phyloP scores from a whole-genome alignment of 2,888 invertebrate genomes.

The Pasiphila rectangulata region DNA sequence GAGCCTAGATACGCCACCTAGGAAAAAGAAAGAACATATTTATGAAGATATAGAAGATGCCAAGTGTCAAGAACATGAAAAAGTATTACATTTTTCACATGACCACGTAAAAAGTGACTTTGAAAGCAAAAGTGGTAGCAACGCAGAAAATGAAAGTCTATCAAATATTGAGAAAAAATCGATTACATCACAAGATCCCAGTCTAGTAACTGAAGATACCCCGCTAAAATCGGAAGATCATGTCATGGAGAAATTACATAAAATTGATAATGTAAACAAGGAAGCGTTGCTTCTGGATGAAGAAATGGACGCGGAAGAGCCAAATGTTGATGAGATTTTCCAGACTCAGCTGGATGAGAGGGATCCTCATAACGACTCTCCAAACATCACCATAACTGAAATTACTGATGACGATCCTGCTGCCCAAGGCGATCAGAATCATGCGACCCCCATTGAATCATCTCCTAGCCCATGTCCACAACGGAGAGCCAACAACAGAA shows the following conservation, averaged over 20 bases:
- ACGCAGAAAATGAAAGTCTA: constrained; percentile 72
- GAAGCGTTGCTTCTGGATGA: constrained; percentile 64
- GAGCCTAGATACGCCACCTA: constrained; percentile 66
- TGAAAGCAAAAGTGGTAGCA: constrained; percentile 52
- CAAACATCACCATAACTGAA: constrained; percentile 76
- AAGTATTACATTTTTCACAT: constrained; percentile 73
- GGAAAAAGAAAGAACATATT: constrained; percentile 81
- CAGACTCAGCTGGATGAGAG: constrained; percentile 67
- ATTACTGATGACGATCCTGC: constrained; percentile 65
- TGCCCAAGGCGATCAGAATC: constrained; percentile 43
- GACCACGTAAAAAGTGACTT: constrained; percentile 53
- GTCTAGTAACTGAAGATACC: constrained; percentile 64
- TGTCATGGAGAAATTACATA: constrained; percentile 72
- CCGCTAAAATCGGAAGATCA: constrained; percentile 61
- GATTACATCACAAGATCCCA: constrained; percentile 71
- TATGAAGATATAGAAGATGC: constrained; percentile 83
- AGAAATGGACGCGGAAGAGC: constrained; percentile 67
- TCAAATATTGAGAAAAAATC: constrained; percentile 63
- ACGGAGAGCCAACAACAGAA: constrained; percentile 50
- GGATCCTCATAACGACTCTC: constrained; percentile 58
- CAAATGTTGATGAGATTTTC: constrained; percentile 70
- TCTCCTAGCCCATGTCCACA: constrained; percentile 70
- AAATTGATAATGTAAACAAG: constrained; percentile 54
- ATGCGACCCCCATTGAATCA: constrained; percentile 62
- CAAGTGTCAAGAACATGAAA: constrained; percentile 57